A percentile compares a stretch with the other conserved stretches of the same genome.
Conservation (phyloP, 2,113 vertebrate species). For the Fulmarus glacialis region DNA sequence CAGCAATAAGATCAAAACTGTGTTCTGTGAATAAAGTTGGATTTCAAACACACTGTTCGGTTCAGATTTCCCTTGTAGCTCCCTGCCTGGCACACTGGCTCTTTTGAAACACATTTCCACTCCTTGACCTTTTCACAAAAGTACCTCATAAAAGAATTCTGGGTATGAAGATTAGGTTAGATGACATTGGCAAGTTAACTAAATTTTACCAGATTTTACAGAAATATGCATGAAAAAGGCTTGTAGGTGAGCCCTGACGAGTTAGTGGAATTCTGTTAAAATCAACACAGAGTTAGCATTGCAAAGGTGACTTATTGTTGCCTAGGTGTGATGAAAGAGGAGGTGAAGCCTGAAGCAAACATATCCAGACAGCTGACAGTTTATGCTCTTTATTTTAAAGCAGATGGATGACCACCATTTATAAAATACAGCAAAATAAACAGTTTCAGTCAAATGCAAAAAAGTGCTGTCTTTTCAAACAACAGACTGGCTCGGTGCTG, state of each 20-base stretch:
- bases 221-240: neutral
- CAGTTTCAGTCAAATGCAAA: neutral
- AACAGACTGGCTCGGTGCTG: constrained; percentile 83
- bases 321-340: neutral
- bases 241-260: neutral
- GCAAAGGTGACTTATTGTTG: neutral
- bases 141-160: neutral
- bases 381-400: constrained; percentile 60
- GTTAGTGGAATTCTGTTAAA: neutral
- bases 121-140: neutral
- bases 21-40: neutral
- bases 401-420: neutral
- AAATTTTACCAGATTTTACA: neutral
- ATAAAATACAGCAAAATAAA: constrained; percentile 37
- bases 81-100: neutral
- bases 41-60: neutral
- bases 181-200: neutral
- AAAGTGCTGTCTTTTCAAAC: constrained; percentile 70
- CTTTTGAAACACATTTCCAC: neutral
- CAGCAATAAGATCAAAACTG: neutral
- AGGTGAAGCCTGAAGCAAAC: neutral
- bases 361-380: neutral
- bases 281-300: neutral
- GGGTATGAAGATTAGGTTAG: neutral
- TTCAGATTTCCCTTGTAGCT: neutral